Base-by-base conservation (phyloP, 2,113 vertebrate species). In the Rhinolophus ferrumequinum region DNA sequence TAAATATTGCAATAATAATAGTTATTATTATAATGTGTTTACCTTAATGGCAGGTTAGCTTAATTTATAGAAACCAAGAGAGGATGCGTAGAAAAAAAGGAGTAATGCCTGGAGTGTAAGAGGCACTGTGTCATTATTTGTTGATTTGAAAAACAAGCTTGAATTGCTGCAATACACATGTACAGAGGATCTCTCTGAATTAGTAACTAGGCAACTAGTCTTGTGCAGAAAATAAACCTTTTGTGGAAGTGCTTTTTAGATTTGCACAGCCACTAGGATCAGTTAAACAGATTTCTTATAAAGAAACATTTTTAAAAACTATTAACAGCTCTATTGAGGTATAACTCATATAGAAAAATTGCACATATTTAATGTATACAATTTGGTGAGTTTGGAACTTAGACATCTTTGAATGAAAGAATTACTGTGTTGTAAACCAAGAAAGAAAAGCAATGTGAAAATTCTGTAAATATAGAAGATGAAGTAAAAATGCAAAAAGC, bases 361-460 rank as follows among this genome's bases (percentile, higher is more conserved):
- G 50, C 21, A 75, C 6, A n/a, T 19, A 52, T 76, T 50, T 69
- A 52, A 52, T n/a, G 28, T n/a, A 41, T n/a, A 8, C 41, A 30
- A 69, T 82, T 69, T 75, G 19, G 13, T 67, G 50, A 88, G 35
- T 75, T 38, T 93, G 77, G 67, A 76, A 60, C 54, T 97, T 93
- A 97, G 97, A 98, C 83, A 96, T 73, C 92, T 98, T 97, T 92
- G 97, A 97, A 98, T 90, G 77, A 90, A 98, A 97, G 95, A 95
- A 96, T 92, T 93, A 97, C 38, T 47, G 50, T 96, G 77, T 66
- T 97, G 76, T 47, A 96, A 98, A 97, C 97, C 97, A 98, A 98
- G 96, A 98, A 98, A 98, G 96, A 85, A 98, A 98, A 98, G 76
- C 75, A 97, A 94, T 95, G 95, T 97, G 93, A 98, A 97, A 98